A percentile compares a stretch with the other conserved stretches of the same genome.
These are phyloP conservation scores for Cephonodes hylas DNA, from an alignment of 2,888 invertebrate species.

Conservation along the genomic window DNA sequence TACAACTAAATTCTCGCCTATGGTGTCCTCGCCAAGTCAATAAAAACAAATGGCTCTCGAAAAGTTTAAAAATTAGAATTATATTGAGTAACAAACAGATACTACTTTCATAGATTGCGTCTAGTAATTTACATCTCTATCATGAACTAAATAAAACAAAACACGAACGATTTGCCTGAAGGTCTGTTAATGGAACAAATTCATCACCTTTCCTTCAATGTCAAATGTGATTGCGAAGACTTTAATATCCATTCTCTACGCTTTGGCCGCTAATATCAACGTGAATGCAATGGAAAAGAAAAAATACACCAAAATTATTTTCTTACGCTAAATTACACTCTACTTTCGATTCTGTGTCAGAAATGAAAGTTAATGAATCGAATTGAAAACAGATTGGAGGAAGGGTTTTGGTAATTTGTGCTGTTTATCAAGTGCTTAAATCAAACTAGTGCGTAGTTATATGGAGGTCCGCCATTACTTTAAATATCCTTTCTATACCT, in stretches of 20 bases:
- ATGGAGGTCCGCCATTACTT: not conserved
- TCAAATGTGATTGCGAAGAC: not conserved
- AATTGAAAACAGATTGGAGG: slow-evolving; percentile 1
- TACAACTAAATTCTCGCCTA: too few relatives aligned
- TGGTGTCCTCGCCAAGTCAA: too few relatives aligned
- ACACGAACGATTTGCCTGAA: not conserved
- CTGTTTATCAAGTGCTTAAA: not conserved
- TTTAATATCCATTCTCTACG: not conserved
- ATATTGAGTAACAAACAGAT: not conserved
- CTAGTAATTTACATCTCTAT: not conserved
- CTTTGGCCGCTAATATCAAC: not conserved
- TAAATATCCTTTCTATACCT: too few relatives aligned
- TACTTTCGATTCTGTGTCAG: slow-evolving; percentile 3
- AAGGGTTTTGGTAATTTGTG: not conserved
- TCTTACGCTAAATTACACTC: slow-evolving; percentile 4
- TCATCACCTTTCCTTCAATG: not conserved
- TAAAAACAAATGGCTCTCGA: too few relatives aligned
- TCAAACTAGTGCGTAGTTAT: not conserved
- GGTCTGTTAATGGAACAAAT: not conserved
- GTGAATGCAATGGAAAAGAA: not conserved
- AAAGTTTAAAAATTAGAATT: not conserved
- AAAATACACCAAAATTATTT: slow-evolving; percentile 1
- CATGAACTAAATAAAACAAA: not conserved
- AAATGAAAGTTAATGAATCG: slow-evolving; percentile 7
- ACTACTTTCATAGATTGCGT: not conserved